Evolutionary conservation across 2,113 vertebrate species (phyloP).

Genomic region (Brachyhypopomus gauderio): DNA sequence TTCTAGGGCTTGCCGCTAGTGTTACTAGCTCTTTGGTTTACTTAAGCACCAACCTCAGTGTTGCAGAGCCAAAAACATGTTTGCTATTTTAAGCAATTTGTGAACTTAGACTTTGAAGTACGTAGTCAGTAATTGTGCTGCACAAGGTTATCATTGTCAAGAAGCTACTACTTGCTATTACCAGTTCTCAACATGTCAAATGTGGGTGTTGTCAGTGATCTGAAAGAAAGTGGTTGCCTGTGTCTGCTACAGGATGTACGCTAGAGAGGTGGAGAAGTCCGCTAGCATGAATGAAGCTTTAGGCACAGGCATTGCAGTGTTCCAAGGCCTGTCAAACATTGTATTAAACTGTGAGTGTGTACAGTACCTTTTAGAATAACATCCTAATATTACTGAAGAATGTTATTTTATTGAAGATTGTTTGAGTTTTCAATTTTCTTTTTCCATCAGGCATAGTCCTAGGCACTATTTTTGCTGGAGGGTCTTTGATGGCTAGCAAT

Average conservation of each 20-base stretch:
- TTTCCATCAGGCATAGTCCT: conserved; percentile 83
- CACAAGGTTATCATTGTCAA: too few species aligned
- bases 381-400: not conserved
- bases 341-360: conserved; percentile 88
- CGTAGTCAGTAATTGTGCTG: too few species aligned
- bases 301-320: conserved; percentile 88
- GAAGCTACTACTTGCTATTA: not conserved
- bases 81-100: too few species aligned
- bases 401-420: not conserved
- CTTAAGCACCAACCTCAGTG: too few species aligned
- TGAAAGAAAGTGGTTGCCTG: not conserved
- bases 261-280: conserved; percentile 83
- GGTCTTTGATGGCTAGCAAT: conserved; percentile 85
- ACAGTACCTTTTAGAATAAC: not conserved
- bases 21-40: too few species aligned
- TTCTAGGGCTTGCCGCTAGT: too few species aligned
- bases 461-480: conserved; percentile 91
- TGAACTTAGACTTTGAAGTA: too few species aligned
- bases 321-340: conserved; percentile 93
- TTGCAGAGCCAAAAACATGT: too few species aligned
- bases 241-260: conserved; percentile 75
- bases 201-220: not conserved
- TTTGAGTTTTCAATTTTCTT: conserved; percentile 6
- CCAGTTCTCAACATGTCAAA: not conserved
- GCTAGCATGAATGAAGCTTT: conserved; percentile 82